Conservation (phyloP, 2,888 invertebrate genomes). For the Pycnomerus fuliginosus region DNA sequence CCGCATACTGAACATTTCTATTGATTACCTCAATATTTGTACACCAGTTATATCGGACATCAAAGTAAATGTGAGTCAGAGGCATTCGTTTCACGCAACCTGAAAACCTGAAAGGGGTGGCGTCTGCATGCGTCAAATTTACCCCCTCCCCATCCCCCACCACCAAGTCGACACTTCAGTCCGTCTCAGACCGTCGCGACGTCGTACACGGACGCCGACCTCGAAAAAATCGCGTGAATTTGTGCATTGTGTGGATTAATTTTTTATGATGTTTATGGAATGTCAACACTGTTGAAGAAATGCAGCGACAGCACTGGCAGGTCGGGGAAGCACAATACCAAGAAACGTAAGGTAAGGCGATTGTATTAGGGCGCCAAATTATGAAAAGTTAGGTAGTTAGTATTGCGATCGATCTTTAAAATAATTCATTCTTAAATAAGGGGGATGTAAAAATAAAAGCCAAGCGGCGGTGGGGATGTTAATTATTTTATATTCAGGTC, state of each 20-base stretch:
- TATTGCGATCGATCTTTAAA: too few relatives aligned
- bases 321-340: constrained; percentile 34
- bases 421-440: too few relatives aligned
- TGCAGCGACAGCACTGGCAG: constrained; percentile 20
- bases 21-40: constrained; percentile 20
- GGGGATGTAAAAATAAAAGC: too few relatives aligned
- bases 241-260: neutral
- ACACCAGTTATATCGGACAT: constrained; percentile 20
- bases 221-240: constrained; percentile 5
- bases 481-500: too few relatives aligned
- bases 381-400: too few relatives aligned
- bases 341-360: constrained; percentile 36
- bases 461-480: too few relatives aligned
- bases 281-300: constrained; percentile 19
- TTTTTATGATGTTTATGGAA: constrained; percentile 15
- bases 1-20: constrained; percentile 6
- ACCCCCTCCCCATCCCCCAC: constrained; percentile 16
- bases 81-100: constrained; percentile 29
- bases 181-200: constrained; percentile 6
- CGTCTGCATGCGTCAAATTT: constrained; percentile 28
- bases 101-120: constrained; percentile 26
- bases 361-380: too few relatives aligned
- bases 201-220: too few relatives aligned
- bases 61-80: constrained; percentile 26
- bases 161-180: too few relatives aligned